phyloP scores from a whole-genome alignment of 1,140 invertebrate genomes.

The Caenorhabditis briggsae region DNA sequence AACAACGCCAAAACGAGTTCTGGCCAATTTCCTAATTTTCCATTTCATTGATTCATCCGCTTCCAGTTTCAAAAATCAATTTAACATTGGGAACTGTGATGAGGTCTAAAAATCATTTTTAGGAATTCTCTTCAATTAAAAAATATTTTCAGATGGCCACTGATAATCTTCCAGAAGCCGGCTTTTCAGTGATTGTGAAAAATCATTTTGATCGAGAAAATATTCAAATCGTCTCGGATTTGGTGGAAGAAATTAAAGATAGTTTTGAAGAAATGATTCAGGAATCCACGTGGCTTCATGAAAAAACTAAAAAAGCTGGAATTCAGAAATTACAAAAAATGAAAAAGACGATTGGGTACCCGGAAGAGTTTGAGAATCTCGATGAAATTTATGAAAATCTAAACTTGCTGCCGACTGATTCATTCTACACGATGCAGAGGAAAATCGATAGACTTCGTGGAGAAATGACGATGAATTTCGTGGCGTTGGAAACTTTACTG shows the following conservation, averaged over 20 bases:
- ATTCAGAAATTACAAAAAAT: slow-evolving; percentile 12
- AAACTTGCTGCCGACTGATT: neutral
- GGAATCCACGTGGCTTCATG: slow-evolving; percentile 15
- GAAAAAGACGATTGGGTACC: slow-evolving; percentile 19
- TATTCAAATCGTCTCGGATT: neutral
- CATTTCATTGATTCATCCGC: neutral
- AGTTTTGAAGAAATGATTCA: neutral
- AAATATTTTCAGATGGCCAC: neutral
- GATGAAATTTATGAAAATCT: slow-evolving; percentile 1
- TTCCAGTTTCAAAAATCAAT: neutral
- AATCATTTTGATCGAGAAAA: slow-evolving; percentile 7
- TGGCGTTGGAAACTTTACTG: neutral
- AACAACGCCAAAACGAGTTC: neutral
- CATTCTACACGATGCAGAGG: neutral
- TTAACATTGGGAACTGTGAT: too few species aligned
- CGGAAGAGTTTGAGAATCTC: neutral
- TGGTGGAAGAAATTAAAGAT: neutral
- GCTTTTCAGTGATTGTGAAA: neutral
- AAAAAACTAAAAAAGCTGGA: neutral
- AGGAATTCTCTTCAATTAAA: too few species aligned
- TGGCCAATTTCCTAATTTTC: neutral
- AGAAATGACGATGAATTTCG: neutral
- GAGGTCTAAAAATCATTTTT: too few species aligned
- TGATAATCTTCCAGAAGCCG: neutral
- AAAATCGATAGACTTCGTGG: neutral